Evolutionary conservation across 2,113 vertebrate species (phyloP), one percentile per base, ranked within the genome.

Genomic region (Lamprotornis superbus): DNA sequence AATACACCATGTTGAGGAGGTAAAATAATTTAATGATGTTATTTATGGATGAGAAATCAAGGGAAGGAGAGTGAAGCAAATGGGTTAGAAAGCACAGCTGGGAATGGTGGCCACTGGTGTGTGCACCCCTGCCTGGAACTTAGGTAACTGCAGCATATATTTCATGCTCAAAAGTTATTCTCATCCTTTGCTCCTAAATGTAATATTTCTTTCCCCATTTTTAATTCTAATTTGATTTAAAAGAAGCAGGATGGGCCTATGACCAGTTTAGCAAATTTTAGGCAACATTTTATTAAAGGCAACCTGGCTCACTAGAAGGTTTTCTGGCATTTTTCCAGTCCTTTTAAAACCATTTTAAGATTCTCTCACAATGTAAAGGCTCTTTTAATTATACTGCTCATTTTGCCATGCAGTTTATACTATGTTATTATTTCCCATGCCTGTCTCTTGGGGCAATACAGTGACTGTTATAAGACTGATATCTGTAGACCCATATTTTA

Each of bases 201-300:
- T 77, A 44, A 9, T 74, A 84, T 91, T 95, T 87, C 25, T 59
- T 37, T 74, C 56, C 64, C 20, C 40, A 11, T 33, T 67, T 91
- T 87, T 90, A 44, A 44, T 85, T 97, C 28, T 91, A 18, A 35
- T 30, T 89, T 86, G 37, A 14, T 84, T 90, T 94, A 46, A 84
- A 96, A 84, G 12, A 90, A 68, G 12, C 33, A 75, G 74, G 39
- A 50, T 21, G 49, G 42, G 33, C 42, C 85, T 80, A 47, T 40
- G 49, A 84, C n/a, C 65, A 56, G 79, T 86, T 40, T 49, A 63
- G 47, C 33, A 74, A 93, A 90, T 71, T 93, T 85, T 81, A 83
- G 68, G 61, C 57, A 83, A 23, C 27, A 20, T 84, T 89, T 91
- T 92, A 42, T 75, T 89, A 22, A 83, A 93, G 76, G 37, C 46